Percentiles rank a stretch among this genome's conserved stretches.
These are phyloP conservation scores for Elegia similella DNA, from an alignment of 2,888 invertebrate species.

Conservation along the genomic window DNA sequence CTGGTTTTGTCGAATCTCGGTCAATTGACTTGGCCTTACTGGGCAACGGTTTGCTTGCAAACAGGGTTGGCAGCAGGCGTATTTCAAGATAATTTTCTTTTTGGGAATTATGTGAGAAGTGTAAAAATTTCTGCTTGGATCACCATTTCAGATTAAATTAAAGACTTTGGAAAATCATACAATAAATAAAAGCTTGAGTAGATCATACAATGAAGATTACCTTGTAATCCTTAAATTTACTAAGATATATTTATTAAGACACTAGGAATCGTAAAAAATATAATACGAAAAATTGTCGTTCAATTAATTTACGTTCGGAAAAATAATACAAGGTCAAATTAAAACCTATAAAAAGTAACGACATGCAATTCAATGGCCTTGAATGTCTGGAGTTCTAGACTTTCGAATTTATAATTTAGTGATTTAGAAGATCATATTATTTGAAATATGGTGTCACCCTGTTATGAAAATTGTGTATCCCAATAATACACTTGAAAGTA, in stretches of 20 bases:
- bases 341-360: not conserved
- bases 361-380: not conserved
- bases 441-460: too few species aligned
- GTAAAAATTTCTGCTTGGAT: too few species aligned
- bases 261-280: not conserved
- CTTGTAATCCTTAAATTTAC: too few species aligned
- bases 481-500: too few species aligned
- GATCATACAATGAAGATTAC: too few species aligned
- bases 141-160: too few species aligned
- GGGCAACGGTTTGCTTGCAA: constrained; percentile 11
- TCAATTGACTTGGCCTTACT: constrained; percentile 1
- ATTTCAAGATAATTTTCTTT: not conserved
- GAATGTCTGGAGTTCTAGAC: constrained; percentile 1
- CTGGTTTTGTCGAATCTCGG: constrained; percentile 12
- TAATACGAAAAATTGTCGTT: not conserved
- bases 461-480: too few species aligned
- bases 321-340: not conserved
- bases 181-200: too few species aligned
- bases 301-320: not conserved
- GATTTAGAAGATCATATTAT: too few species aligned
- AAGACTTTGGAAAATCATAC: too few species aligned
- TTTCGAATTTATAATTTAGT: not conserved
- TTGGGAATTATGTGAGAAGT: not conserved
- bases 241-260: not conserved
- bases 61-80: not conserved